Evolutionary conservation across 2,888 invertebrate species (phyloP).

Genomic region (Macaria liturata): DNA sequence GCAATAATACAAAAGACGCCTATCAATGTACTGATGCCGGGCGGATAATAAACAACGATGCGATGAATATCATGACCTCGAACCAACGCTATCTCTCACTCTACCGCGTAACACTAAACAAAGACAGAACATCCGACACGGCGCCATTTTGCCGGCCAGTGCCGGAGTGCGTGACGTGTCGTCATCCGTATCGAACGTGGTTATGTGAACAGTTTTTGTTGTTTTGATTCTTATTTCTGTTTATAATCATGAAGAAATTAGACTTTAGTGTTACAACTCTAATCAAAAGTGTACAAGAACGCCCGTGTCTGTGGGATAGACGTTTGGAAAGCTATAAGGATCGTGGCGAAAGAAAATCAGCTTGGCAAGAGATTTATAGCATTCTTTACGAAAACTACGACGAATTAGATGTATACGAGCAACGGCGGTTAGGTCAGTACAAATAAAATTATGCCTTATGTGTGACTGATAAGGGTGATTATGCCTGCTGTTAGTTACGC

Average conservation of each 20-base stretch:
- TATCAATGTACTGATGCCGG: too few relatives aligned
- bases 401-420: conserved; percentile 58
- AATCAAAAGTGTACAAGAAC: conserved; percentile 54
- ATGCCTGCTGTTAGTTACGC: too few relatives aligned
- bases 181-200: conserved; percentile 46
- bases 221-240: conserved; percentile 22
- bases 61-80: conserved; percentile 51
- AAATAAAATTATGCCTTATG: too few relatives aligned
- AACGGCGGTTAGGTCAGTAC: conserved; percentile 55
- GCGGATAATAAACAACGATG: too few relatives aligned
- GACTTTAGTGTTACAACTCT: conserved; percentile 64
- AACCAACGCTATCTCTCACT: conserved; percentile 41
- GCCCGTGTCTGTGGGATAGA: conserved; percentile 73
- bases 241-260: conserved; percentile 58
- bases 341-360: conserved; percentile 59
- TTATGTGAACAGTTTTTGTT: conserved; percentile 52
- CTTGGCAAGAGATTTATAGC: conserved; percentile 71
- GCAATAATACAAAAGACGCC: too few relatives aligned
- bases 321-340: conserved; percentile 69
- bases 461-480: too few relatives aligned
- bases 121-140: conserved; percentile 50
- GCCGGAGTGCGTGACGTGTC: conserved; percentile 30
- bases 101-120: conserved; percentile 25
- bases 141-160: conserved; percentile 42
- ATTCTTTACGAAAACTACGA: conserved; percentile 61